phyloP scores from a whole-genome alignment of 2,888 invertebrate genomes.

The Plemyria rubiginata region DNA sequence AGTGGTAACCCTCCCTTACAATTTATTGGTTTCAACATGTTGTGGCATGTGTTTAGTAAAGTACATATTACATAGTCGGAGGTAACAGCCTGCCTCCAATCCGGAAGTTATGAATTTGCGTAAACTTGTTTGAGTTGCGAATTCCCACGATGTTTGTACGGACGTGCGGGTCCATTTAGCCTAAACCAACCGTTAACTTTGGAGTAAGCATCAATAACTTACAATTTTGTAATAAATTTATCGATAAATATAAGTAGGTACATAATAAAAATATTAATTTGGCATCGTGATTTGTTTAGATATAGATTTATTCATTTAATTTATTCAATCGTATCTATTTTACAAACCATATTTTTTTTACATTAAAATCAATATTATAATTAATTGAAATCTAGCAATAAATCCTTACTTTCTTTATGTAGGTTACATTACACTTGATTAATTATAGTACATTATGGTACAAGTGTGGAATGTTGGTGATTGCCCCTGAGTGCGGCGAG shows the following conservation, averaged over 20 bases:
- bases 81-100: constrained; percentile 67
- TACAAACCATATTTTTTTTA: no score
- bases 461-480: no score
- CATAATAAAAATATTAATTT: constrained; percentile 33
- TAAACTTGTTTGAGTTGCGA: constrained; percentile 81
- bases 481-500: no score
- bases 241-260: constrained; percentile 30
- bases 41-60: constrained; percentile 37
- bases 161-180: constrained; percentile 81
- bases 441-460: no score
- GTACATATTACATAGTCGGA: constrained; percentile 45
- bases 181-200: constrained; percentile 76
- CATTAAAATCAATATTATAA: no score
- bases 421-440: no score
- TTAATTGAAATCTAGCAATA: no score
- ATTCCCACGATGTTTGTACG: constrained; percentile 79
- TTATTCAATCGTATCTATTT: no score
- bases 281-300: constrained; percentile 17
- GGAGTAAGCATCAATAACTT: constrained; percentile 65
- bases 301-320: background rate
- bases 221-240: constrained; percentile 62
- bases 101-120: constrained; percentile 81
- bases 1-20: background rate
- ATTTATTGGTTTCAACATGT: constrained; percentile 37
- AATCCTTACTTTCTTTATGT: no score